Base-by-base conservation (phyloP, 35 echinoderm and acorn worm species). In the Heliocidaris erythrogramma region DNA sequence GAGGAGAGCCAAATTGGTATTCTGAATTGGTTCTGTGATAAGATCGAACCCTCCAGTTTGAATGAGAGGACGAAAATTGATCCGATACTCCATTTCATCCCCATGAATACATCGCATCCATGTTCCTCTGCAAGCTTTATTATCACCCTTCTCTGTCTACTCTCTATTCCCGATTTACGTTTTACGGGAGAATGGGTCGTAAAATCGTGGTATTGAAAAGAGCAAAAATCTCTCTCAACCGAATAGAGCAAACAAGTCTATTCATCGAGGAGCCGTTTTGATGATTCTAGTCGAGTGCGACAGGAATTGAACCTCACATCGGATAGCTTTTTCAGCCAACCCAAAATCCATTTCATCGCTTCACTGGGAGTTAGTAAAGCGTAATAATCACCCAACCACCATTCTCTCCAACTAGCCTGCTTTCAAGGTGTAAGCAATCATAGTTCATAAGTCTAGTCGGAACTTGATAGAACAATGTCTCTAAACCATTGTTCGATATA, bases 281-380 rank as follows among this genome's bases (percentile, higher is more conserved):
- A 48, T 92, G 86, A 89, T 31, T 92, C n/a, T 50, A 21, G 21
- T 17, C 21, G 65, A 78, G 65, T 27, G 48, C 35, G 35, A 42
- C 13, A 56, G 91, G 48, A 48, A 92, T 92, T 92, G 91, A 92
- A 92, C 91, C 91, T 27, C 48, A 42, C 35, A 24, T 10, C 47
- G 27, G 48, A 11, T 9, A 42, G 35, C 35, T 16, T 92, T 59
- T 92, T 59, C 29, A 48, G 17, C n/a, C 49, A 59, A 29, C 21
- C 91, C 91, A 92, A 89, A 89, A 89, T 87, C 32, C 87, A 89
- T 89, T 89, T 89, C 87, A 52, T 92, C 50, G 91, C 91, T 92
- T 92, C 16, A 59, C 0, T 92, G 91, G 49, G 11, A n/a, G 48
- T 48, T 59, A 59, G 91, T 92, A 92, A 92, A 92, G 47, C 91